A percentile compares a stretch with the other conserved stretches of the same genome.
These are phyloP conservation scores for Ianthella basta DNA, from an alignment of 37 sponge, comb jelly and placozoan species.

Conservation along the genomic window DNA sequence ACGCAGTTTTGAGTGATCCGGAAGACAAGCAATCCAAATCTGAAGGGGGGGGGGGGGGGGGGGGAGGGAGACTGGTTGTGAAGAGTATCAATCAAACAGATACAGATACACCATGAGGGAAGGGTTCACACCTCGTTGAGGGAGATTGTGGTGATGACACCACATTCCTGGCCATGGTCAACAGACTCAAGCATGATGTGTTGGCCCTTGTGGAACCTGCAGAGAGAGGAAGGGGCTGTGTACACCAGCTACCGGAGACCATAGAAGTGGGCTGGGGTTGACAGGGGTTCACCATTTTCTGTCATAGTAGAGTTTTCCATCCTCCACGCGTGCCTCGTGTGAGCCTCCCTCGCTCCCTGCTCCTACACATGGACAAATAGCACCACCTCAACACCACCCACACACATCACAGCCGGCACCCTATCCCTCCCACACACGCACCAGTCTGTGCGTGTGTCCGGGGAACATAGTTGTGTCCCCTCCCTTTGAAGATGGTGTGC, in stretches of 20 bases:
- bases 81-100: neutral
- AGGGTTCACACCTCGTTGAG: conserved; percentile 57
- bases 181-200: conserved; percentile 72
- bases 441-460: neutral
- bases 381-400: neutral
- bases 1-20: conserved; percentile 72
- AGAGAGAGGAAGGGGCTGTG: neutral
- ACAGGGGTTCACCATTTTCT: conserved; percentile 53
- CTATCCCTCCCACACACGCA: neutral
- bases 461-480: neutral
- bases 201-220: conserved; percentile 72
- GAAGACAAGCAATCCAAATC: conserved; percentile 69
- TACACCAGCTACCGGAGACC: too few species aligned
- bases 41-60: neutral
- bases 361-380: neutral
- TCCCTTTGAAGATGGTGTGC: conserved; percentile 70
- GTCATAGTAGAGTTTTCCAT: conserved; percentile 73
- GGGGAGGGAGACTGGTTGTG: too few species aligned
- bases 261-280: too few species aligned
- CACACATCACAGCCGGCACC: conserved; percentile 22
- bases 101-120: neutral
- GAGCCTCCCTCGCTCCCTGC: conserved; percentile 8
- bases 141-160: conserved; percentile 70
- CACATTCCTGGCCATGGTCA: conserved; percentile 75
- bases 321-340: conserved; percentile 68